A percentile compares a stretch with the other conserved stretches of the same genome.
Conservation (phyloP, 2,113 vertebrate species). For the Pomatostomus ruficeps region DNA sequence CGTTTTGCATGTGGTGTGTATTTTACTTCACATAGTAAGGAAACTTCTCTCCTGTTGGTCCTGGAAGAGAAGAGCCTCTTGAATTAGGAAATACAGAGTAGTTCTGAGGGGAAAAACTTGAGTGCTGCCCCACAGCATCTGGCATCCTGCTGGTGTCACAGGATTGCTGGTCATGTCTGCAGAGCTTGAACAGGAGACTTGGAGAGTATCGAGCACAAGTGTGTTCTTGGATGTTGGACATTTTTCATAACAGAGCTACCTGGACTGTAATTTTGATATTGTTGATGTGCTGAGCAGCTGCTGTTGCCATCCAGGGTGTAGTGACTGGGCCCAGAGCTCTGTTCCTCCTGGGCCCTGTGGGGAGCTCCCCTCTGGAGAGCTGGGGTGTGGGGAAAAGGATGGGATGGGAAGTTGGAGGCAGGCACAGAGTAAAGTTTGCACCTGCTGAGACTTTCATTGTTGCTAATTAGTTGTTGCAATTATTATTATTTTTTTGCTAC, state of each 20-base stretch:
- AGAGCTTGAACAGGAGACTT: rapidly evolving
- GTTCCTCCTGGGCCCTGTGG: rapidly evolving
- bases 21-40: background rate
- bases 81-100: background rate
- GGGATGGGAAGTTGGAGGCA: background rate
- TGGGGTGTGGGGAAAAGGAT: background rate
- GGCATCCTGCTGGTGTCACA: background rate
- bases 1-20: background rate
- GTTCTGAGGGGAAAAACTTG: background rate
- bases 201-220: rapidly evolving
- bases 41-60: background rate
- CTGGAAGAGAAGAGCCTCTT: background rate
- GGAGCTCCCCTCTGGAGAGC: background rate
- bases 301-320: background rate
- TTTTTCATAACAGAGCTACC: background rate
- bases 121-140: background rate
- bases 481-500: background rate
- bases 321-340: background rate
- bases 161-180: background rate
- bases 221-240: background rate
- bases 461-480: background rate
- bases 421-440: background rate
- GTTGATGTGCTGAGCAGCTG: background rate
- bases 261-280: background rate
- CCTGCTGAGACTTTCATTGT: background rate